Evolutionary conservation across 2,888 invertebrate genomes (phyloP).

Genomic region (Hirudinaria manillensis): DNA sequence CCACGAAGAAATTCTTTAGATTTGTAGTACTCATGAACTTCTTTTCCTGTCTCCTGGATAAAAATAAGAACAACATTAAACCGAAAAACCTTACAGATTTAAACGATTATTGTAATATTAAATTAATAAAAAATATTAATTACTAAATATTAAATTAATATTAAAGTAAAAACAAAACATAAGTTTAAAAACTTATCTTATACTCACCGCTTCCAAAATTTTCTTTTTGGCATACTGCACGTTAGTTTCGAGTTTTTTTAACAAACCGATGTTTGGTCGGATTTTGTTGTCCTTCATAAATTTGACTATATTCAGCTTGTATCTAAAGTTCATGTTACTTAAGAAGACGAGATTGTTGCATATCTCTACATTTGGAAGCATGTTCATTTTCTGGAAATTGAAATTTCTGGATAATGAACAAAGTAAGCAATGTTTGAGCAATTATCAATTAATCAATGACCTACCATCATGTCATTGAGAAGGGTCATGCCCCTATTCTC

Average conservation of each 20-base stretch:
- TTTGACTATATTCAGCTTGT: conserved; percentile 67
- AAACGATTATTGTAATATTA: not conserved
- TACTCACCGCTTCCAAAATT: conserved; percentile 54
- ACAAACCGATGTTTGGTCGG: conserved; percentile 61
- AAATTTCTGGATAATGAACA: conserved; percentile 6
- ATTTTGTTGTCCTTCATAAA: conserved; percentile 62
- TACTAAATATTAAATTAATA: not conserved
- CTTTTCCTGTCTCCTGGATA: conserved; percentile 41
- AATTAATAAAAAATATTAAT: not conserved
- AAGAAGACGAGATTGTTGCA: conserved; percentile 68
- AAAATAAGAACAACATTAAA: not conserved
- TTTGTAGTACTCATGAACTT: conserved; percentile 20
- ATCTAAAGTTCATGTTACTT: conserved; percentile 61
- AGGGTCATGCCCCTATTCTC: conserved; percentile 64
- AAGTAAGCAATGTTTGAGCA: not conserved
- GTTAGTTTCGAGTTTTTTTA: conserved; percentile 64
- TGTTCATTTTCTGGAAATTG: conserved; percentile 58
- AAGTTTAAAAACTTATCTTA: not conserved
- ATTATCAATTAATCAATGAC: not conserved
- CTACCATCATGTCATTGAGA: conserved; percentile 65
- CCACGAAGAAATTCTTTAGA: conserved; percentile 30
- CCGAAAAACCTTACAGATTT: not conserved
- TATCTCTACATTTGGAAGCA: conserved; percentile 64
- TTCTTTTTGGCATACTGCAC: conserved; percentile 59
- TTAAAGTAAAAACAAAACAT: no score